phyloP scores from a whole-genome alignment of 2,888 invertebrate genomes.

The Drosophila multiciliata region DNA sequence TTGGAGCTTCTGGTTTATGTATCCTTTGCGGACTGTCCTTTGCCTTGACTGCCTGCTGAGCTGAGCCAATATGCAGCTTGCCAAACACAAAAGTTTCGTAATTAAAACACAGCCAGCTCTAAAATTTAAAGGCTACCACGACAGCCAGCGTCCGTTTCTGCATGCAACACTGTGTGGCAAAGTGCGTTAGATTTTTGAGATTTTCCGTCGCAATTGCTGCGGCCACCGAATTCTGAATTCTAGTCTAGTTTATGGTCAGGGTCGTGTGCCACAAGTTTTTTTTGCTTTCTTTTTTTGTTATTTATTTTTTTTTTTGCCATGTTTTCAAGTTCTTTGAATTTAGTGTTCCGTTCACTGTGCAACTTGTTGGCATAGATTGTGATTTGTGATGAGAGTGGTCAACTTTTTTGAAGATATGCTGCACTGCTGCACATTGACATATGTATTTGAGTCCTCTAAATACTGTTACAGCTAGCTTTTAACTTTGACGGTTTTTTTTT shows the following conservation, averaged over 20 bases:
- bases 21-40: slow-evolving; percentile 18
- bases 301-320: background rate
- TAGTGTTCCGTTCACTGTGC: slow-evolving; percentile 17
- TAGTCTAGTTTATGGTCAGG: slow-evolving; percentile 44
- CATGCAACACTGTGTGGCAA: slow-evolving; percentile 40
- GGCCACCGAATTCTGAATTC: slow-evolving; percentile 53
- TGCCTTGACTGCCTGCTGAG: slow-evolving; percentile 23
- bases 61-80: slow-evolving; percentile 50
- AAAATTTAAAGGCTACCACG: slow-evolving; percentile 34
- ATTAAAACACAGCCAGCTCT: slow-evolving; percentile 60
- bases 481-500: background rate
- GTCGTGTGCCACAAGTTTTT: slow-evolving; percentile 13
- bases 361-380: slow-evolving; percentile 52
- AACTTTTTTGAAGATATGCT: background rate
- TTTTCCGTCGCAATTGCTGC: slow-evolving; percentile 16
- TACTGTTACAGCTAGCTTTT: background rate
- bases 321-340: background rate
- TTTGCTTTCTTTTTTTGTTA: background rate
- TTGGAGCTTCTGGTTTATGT: slow-evolving; percentile 13
- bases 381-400: slow-evolving; percentile 30
- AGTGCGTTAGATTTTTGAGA: slow-evolving; percentile 35
- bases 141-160: background rate
- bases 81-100: slow-evolving; percentile 66
- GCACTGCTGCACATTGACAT: slow-evolving; percentile 10
- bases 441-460: background rate